Conservation (phyloP, 1,140 invertebrate genomes). For the Temnothorax longispinosus region DNA sequence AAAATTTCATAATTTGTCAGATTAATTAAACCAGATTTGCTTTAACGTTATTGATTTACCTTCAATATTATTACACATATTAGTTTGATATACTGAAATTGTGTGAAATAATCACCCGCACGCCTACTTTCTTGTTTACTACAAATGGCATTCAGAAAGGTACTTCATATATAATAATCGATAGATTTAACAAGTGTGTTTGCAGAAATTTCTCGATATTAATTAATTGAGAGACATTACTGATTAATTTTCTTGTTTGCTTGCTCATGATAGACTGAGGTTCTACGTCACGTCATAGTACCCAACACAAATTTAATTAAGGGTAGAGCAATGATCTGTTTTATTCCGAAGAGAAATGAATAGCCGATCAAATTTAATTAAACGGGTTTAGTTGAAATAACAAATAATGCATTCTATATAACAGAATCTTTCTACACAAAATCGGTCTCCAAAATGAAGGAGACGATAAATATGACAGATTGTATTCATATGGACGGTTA, state of each 20-base stretch:
- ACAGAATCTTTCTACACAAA: neutral
- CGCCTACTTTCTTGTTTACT: neutral
- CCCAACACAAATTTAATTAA: constrained; percentile 61
- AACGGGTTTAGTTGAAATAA: constrained; percentile 22
- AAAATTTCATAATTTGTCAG: neutral
- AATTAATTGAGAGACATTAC: constrained; percentile 55
- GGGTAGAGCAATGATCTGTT: constrained; percentile 53
- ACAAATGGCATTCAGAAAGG: constrained; percentile 8
- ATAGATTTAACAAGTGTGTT: constrained; percentile 47
- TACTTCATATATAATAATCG: neutral
- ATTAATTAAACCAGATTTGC: neutral
- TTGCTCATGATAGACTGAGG: constrained; percentile 47
- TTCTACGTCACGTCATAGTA: constrained; percentile 10
- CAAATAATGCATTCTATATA: constrained; percentile 3
- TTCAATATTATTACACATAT: neutral
- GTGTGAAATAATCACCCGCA: neutral
- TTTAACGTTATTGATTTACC: neutral
- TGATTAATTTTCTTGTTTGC: constrained; percentile 1
- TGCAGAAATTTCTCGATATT: constrained; percentile 45
- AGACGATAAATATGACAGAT: neutral
- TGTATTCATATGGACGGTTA: neutral
- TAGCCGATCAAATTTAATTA: constrained; percentile 58
- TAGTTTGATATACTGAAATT: neutral
- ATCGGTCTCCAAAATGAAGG: neutral
- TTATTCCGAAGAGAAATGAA: constrained; percentile 39